Evolutionary conservation across 2,113 vertebrate species (phyloP).

Genomic region (Accipiter virgatus): DNA sequence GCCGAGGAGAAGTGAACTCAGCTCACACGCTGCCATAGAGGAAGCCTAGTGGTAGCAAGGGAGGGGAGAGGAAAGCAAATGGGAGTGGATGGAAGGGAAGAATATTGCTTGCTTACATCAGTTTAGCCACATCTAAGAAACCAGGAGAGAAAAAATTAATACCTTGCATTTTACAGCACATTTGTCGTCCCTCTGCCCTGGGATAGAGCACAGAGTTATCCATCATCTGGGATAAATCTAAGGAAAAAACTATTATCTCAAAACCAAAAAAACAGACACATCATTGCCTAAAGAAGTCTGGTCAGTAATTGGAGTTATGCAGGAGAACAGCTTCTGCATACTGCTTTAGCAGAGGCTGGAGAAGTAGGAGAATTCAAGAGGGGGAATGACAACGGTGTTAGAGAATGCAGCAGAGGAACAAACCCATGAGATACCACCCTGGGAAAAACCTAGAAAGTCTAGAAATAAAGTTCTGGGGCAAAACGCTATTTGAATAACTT

Average conservation of each 20-base stretch:
- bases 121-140: neutral
- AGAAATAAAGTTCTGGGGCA: neutral
- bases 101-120: neutral
- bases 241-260: neutral
- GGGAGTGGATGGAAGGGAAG: neutral
- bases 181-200: neutral
- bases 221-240: neutral
- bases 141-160: neutral
- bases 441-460: neutral
- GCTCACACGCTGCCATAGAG: fast-evolving
- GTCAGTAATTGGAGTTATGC: neutral
- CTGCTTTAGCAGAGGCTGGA: neutral
- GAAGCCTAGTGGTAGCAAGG: neutral
- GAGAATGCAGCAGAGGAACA: neutral
- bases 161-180: neutral
- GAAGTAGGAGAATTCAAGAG: neutral
- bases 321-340: neutral
- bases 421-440: neutral
- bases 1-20: neutral
- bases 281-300: neutral
- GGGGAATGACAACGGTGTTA: neutral
- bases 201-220: neutral
- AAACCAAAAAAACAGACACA: neutral
- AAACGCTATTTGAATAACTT: neutral
- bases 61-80: neutral